Conservation (phyloP, 2,113 vertebrate species). For the Castor canadensis region DNA sequence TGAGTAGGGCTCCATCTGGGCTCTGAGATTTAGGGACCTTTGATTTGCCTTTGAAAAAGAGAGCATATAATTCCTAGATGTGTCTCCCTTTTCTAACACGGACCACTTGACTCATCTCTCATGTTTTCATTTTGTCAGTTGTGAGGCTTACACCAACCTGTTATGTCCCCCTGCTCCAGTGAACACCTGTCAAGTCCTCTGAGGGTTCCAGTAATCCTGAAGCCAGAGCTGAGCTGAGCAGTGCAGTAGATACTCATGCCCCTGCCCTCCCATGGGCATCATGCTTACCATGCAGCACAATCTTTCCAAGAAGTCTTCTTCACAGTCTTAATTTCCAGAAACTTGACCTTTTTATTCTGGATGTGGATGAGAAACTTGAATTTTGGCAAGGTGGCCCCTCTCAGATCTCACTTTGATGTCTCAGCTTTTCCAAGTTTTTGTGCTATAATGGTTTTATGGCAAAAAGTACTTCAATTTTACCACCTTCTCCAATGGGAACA, state of each 20-base stretch:
- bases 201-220: not conserved
- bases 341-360: not conserved
- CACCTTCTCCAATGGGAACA: not conserved
- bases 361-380: not conserved
- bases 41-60: not conserved
- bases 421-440: not conserved
- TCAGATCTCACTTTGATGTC: too few species aligned
- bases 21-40: too few species aligned
- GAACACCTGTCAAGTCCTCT: not conserved
- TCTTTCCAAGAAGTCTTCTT: not conserved
- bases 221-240: too few species aligned
- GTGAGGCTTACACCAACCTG: not conserved
- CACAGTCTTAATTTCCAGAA: not conserved
- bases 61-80: not conserved
- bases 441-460: not conserved
- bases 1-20: too few species aligned
- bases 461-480: slow-evolving; percentile 23
- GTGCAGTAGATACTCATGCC: too few species aligned
- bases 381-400: not conserved
- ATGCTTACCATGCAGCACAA: not conserved
- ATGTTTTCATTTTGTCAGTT: not conserved
- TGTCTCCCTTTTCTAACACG: not conserved
- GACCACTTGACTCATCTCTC: not conserved
- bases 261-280: not conserved
- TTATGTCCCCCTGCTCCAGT: not conserved